Evolutionary conservation across 2,888 invertebrate species (phyloP), one percentile per base, ranked within the genome.

Genomic region (Pardosa pseudoannulata): DNA sequence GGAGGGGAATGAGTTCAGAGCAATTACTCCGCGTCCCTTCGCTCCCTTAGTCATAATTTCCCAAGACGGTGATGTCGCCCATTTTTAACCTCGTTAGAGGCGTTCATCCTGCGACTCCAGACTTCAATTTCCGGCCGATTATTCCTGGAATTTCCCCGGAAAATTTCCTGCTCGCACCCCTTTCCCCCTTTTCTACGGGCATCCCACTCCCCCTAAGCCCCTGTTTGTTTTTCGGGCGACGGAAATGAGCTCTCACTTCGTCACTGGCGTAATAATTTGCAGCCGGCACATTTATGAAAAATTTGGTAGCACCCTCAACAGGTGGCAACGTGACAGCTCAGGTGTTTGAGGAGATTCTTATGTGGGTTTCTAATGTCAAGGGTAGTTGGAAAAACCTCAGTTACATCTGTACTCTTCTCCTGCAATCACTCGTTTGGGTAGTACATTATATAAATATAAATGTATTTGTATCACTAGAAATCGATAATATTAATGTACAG

Each of bases 111-210:
- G n/a, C n/a, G n/a, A n/a, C n/a, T n/a, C n/a, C n/a, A n/a, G n/a
- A n/a, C 46, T 46, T 16, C 46, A 19, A 56, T 23, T 56, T 56
- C 56, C 56, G 56, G 56, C 1, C 56, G 56, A 56, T 56, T 56
- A 56, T 56, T 56, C 56, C 56, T 23, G 56, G 56, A 56, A 23
- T 56, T 56, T 56, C 23, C 56, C 56, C 19, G 56, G 56, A 56
- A 56, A 56, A 56, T 56, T 56, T 56, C 56, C 56, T 56, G 56
- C 3, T 16, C 2, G 9, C 2, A 16, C n/a, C n/a, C n/a, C n/a
- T n/a, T n/a, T n/a, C n/a, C n/a, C n/a, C n/a, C n/a, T n/a, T n/a
- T n/a, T n/a, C n/a, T n/a, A n/a, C n/a, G n/a, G n/a, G n/a, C n/a
- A n/a, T n/a, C n/a, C n/a, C n/a, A n/a, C n/a, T n/a, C n/a, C n/a